Base-by-base conservation (phyloP, 2,888 invertebrate genomes). In the Mimas tiliae region DNA sequence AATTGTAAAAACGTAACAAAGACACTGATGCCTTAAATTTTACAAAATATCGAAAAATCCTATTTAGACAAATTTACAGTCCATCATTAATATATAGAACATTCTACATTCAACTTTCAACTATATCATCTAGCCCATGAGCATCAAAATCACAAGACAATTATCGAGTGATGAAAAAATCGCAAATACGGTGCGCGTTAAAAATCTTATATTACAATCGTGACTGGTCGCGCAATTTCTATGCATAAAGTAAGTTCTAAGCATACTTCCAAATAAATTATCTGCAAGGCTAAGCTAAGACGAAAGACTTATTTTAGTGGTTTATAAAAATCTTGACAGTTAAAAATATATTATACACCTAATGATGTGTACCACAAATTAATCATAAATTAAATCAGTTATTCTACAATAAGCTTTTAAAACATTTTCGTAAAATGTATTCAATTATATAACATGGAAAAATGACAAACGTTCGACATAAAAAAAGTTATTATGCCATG, bases 121-220 rank as follows among this genome's bases (percentile, higher is more conserved):
- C 27, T 33, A 21, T 21, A 38, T 45, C 27, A 27, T 16, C 33
- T 63, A 63, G 27, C 9, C 47, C 21, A 11, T 47, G 62, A 38
- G 38, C 19, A 42, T 42, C 19, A 11, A 38, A 16, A 19, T 19
- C 58, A 19, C 33, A 58, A 58, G 12, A 58, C 19, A 12, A 58
- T 19, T 42, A 38, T 65, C 70, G 71, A 71, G 73, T 72, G 67
- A 72, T 68, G 73, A 63, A 67, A 71, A 73, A 71, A 74, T 74
- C 72, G 68, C 71, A 68, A 72, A 74, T 76, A 73, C 72, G 69
- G 77, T 75, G 81, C 73, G 72, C 70, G 67, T 75, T 74, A 72
- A 74, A 76, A 75, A 74, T 71, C 77, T 75, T 80, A 78, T 74
- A 67, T 69, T 76, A 80, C 74, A 79, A 68, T 71, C 75, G 74